These are phyloP conservation scores for Lycopodina hypogea DNA, from an alignment of 37 sponge, comb jelly and placozoan genomes.

Conservation along the genomic window DNA sequence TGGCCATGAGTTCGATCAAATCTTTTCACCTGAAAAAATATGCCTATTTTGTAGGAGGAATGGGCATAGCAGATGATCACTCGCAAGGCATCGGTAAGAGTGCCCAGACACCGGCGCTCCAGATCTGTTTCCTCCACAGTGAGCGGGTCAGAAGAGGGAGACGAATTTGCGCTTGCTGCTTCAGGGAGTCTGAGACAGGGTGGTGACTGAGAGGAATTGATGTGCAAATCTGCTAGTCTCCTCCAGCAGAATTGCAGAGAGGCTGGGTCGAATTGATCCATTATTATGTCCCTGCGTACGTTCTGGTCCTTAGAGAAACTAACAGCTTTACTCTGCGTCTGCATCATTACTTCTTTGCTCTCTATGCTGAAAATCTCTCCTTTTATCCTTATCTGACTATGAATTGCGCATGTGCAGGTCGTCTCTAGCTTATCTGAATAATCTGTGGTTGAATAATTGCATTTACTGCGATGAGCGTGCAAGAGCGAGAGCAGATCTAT, in stretches of 20 bases:
- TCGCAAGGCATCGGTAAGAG: conserved; percentile 57
- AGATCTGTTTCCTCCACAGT: conserved; percentile 53
- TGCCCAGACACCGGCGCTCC: conserved; percentile 47
- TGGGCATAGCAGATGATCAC: conserved; percentile 62
- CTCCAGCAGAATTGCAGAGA: conserved; percentile 16
- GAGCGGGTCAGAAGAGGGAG: conserved; percentile 32
- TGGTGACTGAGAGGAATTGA: not conserved
- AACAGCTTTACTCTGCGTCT: not conserved
- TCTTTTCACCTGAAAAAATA: conserved; percentile 65
- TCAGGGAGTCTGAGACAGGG: not conserved
- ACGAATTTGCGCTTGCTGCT: not conserved
- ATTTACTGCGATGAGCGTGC: no score
- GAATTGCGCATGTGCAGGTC: not conserved
- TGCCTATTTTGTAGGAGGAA: conserved; percentile 51
- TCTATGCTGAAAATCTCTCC: not conserved
- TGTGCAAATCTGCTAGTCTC: not conserved
- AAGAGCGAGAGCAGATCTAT: no score
- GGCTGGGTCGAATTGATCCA: conserved; percentile 18
- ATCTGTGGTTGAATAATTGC: no score
- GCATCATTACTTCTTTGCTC: not conserved
- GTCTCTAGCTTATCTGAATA: no score
- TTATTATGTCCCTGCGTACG: no score
- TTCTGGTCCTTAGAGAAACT: not conserved
- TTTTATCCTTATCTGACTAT: not conserved
- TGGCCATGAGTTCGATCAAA: conserved; percentile 66